These are phyloP conservation scores for Cardiocondyla obscurior DNA, from an alignment of 1,140 invertebrate species.

Conservation along the genomic window DNA sequence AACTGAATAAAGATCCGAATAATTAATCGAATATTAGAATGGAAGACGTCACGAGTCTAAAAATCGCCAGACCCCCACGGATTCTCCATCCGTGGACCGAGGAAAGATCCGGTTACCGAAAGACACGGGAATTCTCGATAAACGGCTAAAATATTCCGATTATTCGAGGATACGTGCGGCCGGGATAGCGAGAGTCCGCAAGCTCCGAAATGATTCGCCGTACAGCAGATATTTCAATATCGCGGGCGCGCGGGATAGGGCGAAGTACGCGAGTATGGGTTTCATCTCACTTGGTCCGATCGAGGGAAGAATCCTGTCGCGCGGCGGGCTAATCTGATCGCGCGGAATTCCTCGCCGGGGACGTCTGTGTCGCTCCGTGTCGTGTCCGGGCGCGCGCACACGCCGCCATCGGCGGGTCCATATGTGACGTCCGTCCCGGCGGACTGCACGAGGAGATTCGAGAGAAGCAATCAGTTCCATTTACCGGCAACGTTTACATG, in stretches of 20 bases:
- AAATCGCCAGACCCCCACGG: neutral
- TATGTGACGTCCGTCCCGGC: conserved; percentile 26
- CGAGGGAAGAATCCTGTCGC: conserved; percentile 35
- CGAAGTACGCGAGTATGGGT: neutral
- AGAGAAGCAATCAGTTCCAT: conserved; percentile 69
- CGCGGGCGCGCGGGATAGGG: neutral
- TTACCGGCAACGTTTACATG: conserved; percentile 66
- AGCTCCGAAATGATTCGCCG: neutral
- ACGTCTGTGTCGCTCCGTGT: neutral
- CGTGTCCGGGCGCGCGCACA: no score
- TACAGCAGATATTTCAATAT: conserved; percentile 23
- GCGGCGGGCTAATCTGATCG: conserved; percentile 6
- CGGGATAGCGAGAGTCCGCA: neutral
- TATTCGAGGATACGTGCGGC: neutral
- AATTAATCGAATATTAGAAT: neutral
- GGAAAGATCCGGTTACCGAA: neutral
- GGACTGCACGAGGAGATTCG: conserved; percentile 1
- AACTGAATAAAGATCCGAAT: neutral
- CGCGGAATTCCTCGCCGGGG: conserved; percentile 4
- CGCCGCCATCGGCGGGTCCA: neutral
- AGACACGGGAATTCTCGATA: neutral
- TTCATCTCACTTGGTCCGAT: conserved; percentile 18
- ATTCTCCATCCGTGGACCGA: no score
- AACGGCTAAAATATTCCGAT: neutral
- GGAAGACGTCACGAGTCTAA: neutral